Evolutionary conservation across 2,113 vertebrate genomes (phyloP), one percentile per base, ranked within the genome.

Genomic region (Addax nasomaculatus): DNA sequence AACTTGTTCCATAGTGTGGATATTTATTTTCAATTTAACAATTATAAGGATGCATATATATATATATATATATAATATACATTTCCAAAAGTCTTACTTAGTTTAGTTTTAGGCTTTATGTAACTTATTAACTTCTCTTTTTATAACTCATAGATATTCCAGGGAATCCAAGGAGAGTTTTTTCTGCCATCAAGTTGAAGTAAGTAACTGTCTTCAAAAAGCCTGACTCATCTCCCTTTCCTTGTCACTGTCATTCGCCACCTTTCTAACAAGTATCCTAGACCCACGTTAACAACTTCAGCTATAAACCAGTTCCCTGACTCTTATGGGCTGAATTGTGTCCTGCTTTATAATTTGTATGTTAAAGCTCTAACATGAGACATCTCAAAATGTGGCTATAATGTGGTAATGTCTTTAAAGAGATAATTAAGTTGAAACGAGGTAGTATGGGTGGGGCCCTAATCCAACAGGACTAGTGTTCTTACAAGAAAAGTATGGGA

Each of bases 11-110:
- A 23, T 43, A 60, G 5, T 67, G 15, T 78, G 33, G 0, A 78
- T 94, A 92, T 76, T 97, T 85, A 29, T 64, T 89, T 91, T 92
- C 36, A 89, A 92, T 94, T 85, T 85, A 21, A 85, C 45, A 3
- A 67, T 85, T 85, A 89, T 62, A 67, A 79, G 2, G 9, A 60
- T 60, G 27, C 4, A 79, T 78, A 27, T 78, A 29, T 11, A 85
- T 10, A 27, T 11, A 85, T 10, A 76, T 29, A 27, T 27, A 43
- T 7, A 85, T 4, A 36, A 62, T 30, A 90, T 7, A 49, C 11
- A 25, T 43, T 47, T 81, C 14, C n/a, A 53, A 67, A 79, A 83
- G 2, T 58, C 19, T 53, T 57, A 58, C 12, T 80, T 33, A 33
- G 30, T 62, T 6, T 2, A 64, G 11, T 53, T 88, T 84, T 21